Percentiles rank a stretch among this genome's conserved stretches.
These are phyloP conservation scores for Antidorcas marsupialis DNA, from an alignment of 2,113 vertebrate species.

Conservation along the genomic window DNA sequence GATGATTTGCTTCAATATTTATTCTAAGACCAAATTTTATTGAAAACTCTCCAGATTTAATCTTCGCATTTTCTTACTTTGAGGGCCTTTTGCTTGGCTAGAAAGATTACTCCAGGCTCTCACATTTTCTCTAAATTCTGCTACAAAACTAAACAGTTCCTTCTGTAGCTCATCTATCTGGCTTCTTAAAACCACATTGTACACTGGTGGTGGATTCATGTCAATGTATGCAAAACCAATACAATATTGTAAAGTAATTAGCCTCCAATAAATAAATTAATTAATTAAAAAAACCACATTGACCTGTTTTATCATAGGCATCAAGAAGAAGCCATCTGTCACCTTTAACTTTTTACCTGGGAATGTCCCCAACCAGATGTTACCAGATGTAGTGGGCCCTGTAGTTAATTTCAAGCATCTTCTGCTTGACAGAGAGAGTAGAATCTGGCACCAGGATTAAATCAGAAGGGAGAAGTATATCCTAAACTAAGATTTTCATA, in stretches of 20 bases:
- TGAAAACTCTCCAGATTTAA: background rate
- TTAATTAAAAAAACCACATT: rapidly evolving
- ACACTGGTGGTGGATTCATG: rapidly evolving
- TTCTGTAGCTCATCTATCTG: background rate
- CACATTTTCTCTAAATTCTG: background rate
- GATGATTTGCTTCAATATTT: background rate
- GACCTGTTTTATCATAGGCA: background rate
- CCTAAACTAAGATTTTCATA: conserved; percentile 77
- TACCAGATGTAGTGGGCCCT: conserved; percentile 81
- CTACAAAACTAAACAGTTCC: background rate
- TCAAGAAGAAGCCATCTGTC: background rate
- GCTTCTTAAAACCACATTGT: background rate
- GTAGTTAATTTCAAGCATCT: conserved; percentile 79
- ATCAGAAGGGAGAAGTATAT: conserved; percentile 73
- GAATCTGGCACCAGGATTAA: conserved; percentile 82
- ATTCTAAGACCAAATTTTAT: background rate
- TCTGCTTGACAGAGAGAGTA: conserved; percentile 70
- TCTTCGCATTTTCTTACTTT: background rate
- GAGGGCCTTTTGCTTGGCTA: background rate
- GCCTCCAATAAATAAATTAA: too few relatives aligned
- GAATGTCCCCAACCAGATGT: conserved; percentile 34
- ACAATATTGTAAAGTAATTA: background rate
- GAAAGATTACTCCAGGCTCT: background rate
- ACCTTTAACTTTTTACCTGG: background rate
- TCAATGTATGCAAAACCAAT: background rate